Conservation (phyloP, 2,888 invertebrate genomes). For the Pemphredon lugubris region DNA sequence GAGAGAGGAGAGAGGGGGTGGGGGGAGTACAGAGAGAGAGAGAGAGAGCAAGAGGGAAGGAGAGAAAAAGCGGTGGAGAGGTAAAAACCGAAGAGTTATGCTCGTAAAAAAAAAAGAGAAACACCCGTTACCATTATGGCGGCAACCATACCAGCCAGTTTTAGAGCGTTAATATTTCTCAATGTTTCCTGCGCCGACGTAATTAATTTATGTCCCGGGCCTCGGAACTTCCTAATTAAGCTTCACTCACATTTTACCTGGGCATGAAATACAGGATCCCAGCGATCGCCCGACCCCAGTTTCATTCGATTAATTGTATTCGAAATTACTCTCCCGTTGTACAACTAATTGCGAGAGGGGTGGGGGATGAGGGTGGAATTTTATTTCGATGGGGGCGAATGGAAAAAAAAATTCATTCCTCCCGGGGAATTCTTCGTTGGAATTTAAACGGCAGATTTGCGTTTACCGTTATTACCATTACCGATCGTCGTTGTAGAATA, state of each 20-base stretch:
- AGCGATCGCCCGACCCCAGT: conserved; percentile 15
- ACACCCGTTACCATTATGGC: conserved; percentile 25
- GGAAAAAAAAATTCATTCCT: no score
- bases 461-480: no score
- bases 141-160: conserved; percentile 29
- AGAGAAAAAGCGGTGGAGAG: background rate
- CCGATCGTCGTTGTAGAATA: no score
- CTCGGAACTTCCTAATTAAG: conserved; percentile 63
- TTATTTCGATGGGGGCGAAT: no score
- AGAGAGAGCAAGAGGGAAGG: background rate
- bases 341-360: conserved; percentile 3
- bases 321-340: conserved; percentile 32
- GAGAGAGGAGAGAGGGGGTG: background rate
- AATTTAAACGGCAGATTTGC: no score
- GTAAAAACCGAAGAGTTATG: conserved; percentile 6
- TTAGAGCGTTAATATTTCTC: conserved; percentile 64
- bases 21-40: background rate
- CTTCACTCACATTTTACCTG: conserved; percentile 40
- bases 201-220: conserved; percentile 64
- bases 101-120: conserved; percentile 10
- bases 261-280: conserved; percentile 17
- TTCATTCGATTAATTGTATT: conserved; percentile 38
- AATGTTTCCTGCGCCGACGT: conserved; percentile 49
- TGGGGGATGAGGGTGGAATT: background rate
- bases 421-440: no score